Evolutionary conservation across 2,113 vertebrate genomes (phyloP).

Genomic region (Pseudorhombus dupliciocellatus): DNA sequence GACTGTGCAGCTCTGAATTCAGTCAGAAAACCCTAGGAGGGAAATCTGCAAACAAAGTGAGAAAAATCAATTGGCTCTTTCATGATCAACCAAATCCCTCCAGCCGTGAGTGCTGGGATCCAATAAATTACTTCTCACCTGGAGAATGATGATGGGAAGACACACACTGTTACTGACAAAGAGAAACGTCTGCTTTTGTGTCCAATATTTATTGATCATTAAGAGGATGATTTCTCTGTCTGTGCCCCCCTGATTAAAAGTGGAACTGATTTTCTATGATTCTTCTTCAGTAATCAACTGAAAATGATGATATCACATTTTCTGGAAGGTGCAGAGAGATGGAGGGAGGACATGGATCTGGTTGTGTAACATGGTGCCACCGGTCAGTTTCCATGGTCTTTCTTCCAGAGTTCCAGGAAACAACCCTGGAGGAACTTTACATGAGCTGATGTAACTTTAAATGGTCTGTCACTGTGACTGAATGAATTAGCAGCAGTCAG

Average conservation of each 20-base stretch:
- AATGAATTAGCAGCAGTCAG: neutral
- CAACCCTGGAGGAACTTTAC: constrained; percentile 21
- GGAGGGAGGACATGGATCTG: constrained; percentile 71
- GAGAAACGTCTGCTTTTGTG: too few relatives aligned
- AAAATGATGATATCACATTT: too few relatives aligned
- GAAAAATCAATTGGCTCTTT: constrained; percentile 67
- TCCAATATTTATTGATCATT: too few relatives aligned
- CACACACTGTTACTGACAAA: too few relatives aligned
- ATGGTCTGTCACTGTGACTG: neutral
- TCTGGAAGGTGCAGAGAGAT: constrained; percentile 57
- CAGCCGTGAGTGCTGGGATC: constrained; percentile 58
- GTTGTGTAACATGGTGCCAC: constrained; percentile 64
- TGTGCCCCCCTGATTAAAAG: too few relatives aligned
- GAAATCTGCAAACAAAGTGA: constrained; percentile 64
- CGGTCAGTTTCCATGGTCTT: constrained; percentile 76
- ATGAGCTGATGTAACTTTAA: neutral
- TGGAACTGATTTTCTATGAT: too few relatives aligned
- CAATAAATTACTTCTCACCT: constrained; percentile 54
- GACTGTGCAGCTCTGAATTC: constrained; percentile 55
- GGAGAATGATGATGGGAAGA: constrained; percentile 56
- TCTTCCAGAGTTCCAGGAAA: too few relatives aligned
- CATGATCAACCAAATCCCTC: constrained; percentile 65
- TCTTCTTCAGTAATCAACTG: too few relatives aligned
- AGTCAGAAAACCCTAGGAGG: constrained; percentile 50
- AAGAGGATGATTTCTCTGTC: too few relatives aligned